A percentile compares a stretch with the other conserved stretches of the same genome.
phyloP scores from a whole-genome alignment of 35 echinoderm and acorn worm species.

The Lytechinus variegatus region DNA sequence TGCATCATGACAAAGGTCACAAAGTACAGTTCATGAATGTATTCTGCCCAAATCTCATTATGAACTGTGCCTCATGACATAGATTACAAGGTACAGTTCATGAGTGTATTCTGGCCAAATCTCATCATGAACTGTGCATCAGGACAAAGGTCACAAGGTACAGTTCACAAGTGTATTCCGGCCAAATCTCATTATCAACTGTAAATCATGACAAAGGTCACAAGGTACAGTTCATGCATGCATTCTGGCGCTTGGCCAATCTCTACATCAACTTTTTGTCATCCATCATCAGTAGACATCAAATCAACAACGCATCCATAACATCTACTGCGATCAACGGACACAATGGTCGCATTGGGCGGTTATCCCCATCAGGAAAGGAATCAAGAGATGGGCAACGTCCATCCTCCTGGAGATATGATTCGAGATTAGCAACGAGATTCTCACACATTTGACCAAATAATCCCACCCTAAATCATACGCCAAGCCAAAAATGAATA shows the following conservation, averaged over 20 bases:
- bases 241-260: no score
- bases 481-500: slow-evolving; percentile 18
- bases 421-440: slow-evolving; percentile 23
- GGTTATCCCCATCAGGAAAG: neutral
- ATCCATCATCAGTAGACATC: neutral
- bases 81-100: no score
- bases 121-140: neutral
- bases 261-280: neutral
- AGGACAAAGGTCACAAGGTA: no score
- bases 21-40: neutral
- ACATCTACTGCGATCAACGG: neutral
- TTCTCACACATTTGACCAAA: slow-evolving; percentile 28
- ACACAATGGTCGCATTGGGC: neutral
- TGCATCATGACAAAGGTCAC: neutral
- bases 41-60: no score
- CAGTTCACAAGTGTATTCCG: no score
- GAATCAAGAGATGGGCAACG: neutral
- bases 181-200: no score
- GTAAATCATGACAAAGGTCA: no score
- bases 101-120: neutral
- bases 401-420: neutral
- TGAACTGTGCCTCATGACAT: no score
- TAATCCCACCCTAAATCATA: slow-evolving; percentile 23
- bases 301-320: neutral
- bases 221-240: no score